These are phyloP conservation scores for Automeris io DNA, from an alignment of 2,888 invertebrate genomes.

Conservation along the genomic window DNA sequence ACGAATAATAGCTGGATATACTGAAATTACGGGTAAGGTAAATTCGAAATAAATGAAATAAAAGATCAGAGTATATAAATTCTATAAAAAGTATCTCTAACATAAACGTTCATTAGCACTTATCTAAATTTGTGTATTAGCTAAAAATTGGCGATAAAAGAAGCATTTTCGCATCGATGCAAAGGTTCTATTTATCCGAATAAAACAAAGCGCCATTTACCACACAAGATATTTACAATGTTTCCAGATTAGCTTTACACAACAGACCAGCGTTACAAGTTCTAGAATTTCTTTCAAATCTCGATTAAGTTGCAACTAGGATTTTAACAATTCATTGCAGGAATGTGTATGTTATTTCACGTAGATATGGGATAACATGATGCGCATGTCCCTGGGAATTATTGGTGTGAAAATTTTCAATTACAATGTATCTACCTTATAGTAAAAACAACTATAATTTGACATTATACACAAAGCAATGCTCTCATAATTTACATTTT, in stretches of 20 bases:
- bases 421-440: too few relatives aligned
- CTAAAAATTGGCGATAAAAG: conserved; percentile 26
- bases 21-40: too few relatives aligned
- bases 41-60: too few relatives aligned
- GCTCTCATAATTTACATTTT: too few relatives aligned
- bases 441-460: too few relatives aligned
- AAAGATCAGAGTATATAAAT: too few relatives aligned
- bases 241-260: conserved; percentile 19
- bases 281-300: conserved; percentile 25
- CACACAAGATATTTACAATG: conserved; percentile 29
- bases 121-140: conserved; percentile 18
- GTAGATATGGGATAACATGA: conserved; percentile 8
- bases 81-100: too few relatives aligned
- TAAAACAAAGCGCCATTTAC: conserved; percentile 26
- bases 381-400: too few relatives aligned
- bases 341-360: conserved; percentile 30
- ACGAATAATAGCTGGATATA: too few relatives aligned
- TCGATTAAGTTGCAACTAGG: conserved; percentile 31
- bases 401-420: too few relatives aligned
- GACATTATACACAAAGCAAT: too few relatives aligned
- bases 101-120: conserved; percentile 2
- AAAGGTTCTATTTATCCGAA: conserved; percentile 36
- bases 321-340: conserved; percentile 25
- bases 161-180: conserved; percentile 22
- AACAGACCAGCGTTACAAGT: conserved; percentile 27